A percentile compares a stretch with the other conserved stretches of the same genome.
Conservation (phyloP, 2,113 vertebrate genomes). For the Phylloscopus trochiloides region DNA sequence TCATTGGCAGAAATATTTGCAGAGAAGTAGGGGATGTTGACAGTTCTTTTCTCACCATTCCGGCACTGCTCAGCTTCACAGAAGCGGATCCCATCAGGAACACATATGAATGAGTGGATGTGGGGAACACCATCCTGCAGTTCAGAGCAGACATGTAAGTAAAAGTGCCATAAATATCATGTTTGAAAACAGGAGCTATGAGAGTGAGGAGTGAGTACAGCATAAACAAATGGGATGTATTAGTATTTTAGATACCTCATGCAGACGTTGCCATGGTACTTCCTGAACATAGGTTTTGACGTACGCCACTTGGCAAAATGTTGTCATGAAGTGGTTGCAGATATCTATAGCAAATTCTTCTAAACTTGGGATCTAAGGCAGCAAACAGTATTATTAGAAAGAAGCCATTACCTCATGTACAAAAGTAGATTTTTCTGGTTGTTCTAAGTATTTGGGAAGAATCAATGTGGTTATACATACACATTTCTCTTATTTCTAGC, state of each 20-base stretch:
- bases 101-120: constrained; percentile 81
- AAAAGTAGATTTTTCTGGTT: not conserved
- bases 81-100: constrained; percentile 80
- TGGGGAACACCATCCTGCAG: constrained; percentile 81
- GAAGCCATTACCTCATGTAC: not conserved
- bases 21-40: not conserved
- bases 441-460: not conserved
- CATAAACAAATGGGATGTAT: not conserved
- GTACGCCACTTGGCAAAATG: constrained; percentile 82
- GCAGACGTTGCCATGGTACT: constrained; percentile 83
- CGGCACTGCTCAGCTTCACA: constrained; percentile 84
- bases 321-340: constrained; percentile 84
- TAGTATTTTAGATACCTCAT: constrained; percentile 76
- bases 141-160: constrained; percentile 1
- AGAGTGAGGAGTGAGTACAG: not conserved
- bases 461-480: not conserved
- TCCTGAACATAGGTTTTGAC: constrained; percentile 82
- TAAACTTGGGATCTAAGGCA: constrained; percentile 78
- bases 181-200: not conserved
- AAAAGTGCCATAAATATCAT: not conserved
- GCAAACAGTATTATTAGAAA: constrained; percentile 13
- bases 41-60: constrained; percentile 71
- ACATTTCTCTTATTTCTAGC: not conserved
- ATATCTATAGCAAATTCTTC: constrained; percentile 86
- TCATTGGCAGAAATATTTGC: not conserved